Evolutionary conservation across 2,888 invertebrate genomes (phyloP).

Genomic region (Ellobium chinense): DNA sequence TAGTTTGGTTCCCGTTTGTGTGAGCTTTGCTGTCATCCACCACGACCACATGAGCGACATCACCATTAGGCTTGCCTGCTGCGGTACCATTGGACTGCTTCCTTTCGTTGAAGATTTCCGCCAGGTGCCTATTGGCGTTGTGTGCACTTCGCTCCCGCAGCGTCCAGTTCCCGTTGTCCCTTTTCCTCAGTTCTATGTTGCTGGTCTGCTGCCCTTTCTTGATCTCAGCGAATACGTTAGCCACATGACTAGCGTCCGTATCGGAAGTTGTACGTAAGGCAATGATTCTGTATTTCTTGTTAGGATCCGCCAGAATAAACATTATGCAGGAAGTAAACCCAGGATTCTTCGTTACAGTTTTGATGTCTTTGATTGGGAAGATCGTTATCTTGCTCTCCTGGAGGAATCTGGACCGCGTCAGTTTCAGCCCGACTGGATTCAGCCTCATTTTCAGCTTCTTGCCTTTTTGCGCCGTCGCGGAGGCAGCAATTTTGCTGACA

Average conservation of each 20-base stretch:
- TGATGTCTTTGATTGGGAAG: conserved; percentile 55
- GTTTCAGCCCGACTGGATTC: conserved; percentile 56
- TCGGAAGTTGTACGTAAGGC: conserved; percentile 59
- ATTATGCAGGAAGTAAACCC: conserved; percentile 58
- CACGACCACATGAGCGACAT: background rate
- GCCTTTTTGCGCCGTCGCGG: conserved; percentile 57
- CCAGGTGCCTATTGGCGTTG: conserved; percentile 45
- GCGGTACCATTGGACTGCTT: conserved; percentile 2
- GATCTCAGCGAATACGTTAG: conserved; percentile 49
- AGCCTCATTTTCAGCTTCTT: conserved; percentile 60
- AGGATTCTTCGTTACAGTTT: conserved; percentile 61
- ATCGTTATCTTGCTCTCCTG: conserved; percentile 44
- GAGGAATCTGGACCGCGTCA: conserved; percentile 54
- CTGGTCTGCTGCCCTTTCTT: conserved; percentile 19
- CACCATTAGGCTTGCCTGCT: background rate
- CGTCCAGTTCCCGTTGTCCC: conserved; percentile 69
- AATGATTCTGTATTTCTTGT: conserved; percentile 56
- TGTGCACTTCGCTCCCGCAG: conserved; percentile 52
- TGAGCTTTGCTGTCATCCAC: background rate
- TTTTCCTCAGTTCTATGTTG: conserved; percentile 52
- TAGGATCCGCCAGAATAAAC: conserved; percentile 57
- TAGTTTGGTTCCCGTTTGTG: background rate
- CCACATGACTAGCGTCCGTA: conserved; percentile 57
- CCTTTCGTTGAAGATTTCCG: conserved; percentile 42
- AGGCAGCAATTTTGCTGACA: conserved; percentile 54